A percentile compares a stretch with the other conserved stretches of the same genome.
Conservation (phyloP, 2,888 invertebrate species). For the Coelopa pilipes region DNA sequence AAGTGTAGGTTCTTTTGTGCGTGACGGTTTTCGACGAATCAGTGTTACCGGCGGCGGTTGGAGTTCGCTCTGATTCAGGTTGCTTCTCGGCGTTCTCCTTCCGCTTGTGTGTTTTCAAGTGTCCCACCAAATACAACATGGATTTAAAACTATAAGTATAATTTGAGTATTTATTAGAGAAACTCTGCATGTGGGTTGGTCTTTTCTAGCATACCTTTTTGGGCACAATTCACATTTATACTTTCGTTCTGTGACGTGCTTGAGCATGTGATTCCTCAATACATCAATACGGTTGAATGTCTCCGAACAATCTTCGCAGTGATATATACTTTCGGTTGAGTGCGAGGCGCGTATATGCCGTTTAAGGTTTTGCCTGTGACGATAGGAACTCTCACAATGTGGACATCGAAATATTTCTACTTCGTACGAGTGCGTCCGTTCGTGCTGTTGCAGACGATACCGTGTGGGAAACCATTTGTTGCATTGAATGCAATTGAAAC, state of each 20-base stretch:
- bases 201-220: slow-evolving; percentile 38
- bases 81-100: slow-evolving; percentile 4
- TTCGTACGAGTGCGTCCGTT: slow-evolving; percentile 42
- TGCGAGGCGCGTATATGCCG: slow-evolving; percentile 47
- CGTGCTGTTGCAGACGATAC: slow-evolving; percentile 45
- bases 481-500: slow-evolving; percentile 47
- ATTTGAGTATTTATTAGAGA: neutral
- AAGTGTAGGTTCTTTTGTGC: slow-evolving; percentile 27
- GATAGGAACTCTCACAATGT: slow-evolving; percentile 39
- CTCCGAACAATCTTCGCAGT: slow-evolving; percentile 44
- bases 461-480: slow-evolving; percentile 46
- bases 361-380: slow-evolving; percentile 42
- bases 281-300: slow-evolving; percentile 45
- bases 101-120: slow-evolving; percentile 41
- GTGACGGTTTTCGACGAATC: slow-evolving; percentile 2
- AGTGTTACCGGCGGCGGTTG: slow-evolving; percentile 27
- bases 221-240: slow-evolving; percentile 44
- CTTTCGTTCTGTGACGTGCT: slow-evolving; percentile 43
- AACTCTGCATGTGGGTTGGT: neutral
- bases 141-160: slow-evolving; percentile 46
- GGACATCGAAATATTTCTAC: slow-evolving; percentile 39
- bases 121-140: slow-evolving; percentile 41
- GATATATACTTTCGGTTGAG: slow-evolving; percentile 34
- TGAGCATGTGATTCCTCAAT: slow-evolving; percentile 47
- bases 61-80: neutral